phyloP scores from a whole-genome alignment of 2,888 invertebrate species.

The Electrophaes corylata region DNA sequence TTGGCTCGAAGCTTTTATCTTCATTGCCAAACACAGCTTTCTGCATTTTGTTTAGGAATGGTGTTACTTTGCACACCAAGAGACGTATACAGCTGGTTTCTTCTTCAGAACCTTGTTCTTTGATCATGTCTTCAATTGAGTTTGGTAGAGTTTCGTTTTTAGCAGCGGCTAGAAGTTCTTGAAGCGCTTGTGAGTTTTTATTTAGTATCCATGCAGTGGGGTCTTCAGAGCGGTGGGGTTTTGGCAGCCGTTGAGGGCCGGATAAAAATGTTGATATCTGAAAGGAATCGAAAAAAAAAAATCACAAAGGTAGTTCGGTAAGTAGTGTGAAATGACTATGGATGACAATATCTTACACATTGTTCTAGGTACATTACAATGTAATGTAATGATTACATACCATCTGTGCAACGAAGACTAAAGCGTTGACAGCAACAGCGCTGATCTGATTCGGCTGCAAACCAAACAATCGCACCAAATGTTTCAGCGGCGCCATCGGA shows the following conservation, averaged over 20 bases:
- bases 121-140: conserved; percentile 84
- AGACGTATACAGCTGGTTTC: conserved; percentile 89
- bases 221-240: conserved; percentile 61
- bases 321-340: too few species aligned
- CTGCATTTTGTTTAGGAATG: conserved; percentile 91
- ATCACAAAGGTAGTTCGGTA: too few species aligned
- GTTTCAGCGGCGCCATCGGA: conserved; percentile 67
- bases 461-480: conserved; percentile 88
- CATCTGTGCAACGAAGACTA: conserved; percentile 93
- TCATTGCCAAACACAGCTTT: conserved; percentile 82
- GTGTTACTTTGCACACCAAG: conserved; percentile 90
- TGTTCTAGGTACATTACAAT: too few species aligned
- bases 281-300: conserved; percentile 39
- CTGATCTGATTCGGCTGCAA: conserved; percentile 90
- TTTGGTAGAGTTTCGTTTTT: conserved; percentile 86
- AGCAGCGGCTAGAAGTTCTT: conserved; percentile 83
- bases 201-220: conserved; percentile 84
- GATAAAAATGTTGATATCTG: conserved; percentile 86
- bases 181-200: conserved; percentile 83
- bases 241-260: conserved; percentile 61
- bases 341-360: too few species aligned
- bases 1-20: conserved; percentile 55
- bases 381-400: too few species aligned
- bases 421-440: conserved; percentile 92
- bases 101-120: conserved; percentile 78